Evolutionary conservation across 2,797 vertebrate species (phyloP).

Genomic region (Esox lucius): DNA sequence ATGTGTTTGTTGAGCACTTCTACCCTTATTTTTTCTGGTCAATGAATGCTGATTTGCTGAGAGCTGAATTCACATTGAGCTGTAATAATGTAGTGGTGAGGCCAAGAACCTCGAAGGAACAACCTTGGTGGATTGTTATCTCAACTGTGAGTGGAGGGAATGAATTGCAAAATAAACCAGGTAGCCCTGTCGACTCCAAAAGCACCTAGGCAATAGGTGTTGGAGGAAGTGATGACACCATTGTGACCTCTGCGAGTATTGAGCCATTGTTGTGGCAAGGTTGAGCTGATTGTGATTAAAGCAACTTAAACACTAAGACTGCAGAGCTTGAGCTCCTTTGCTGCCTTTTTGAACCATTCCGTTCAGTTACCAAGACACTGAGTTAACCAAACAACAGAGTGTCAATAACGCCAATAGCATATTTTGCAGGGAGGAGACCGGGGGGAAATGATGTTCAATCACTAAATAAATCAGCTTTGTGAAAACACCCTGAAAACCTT

Average conservation of each 20-base stretch:
- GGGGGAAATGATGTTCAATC: not conserved
- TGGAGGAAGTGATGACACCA: not conserved
- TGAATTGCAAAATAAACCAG: too few relatives aligned
- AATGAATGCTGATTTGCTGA: not conserved
- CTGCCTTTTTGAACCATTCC: not conserved
- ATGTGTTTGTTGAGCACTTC: not conserved
- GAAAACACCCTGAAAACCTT: slow-evolving; percentile 25
- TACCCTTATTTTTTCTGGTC: not conserved
- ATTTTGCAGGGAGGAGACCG: not conserved
- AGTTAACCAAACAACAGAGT: not conserved
- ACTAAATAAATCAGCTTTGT: slow-evolving; percentile 9
- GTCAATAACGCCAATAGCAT: not conserved
- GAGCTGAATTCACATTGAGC: not conserved
- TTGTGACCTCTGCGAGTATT: not conserved
- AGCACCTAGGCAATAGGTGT: not conserved
- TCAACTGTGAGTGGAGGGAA: not conserved
- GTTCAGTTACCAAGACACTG: not conserved
- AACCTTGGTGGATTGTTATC: not conserved
- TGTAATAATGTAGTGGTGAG: not conserved
- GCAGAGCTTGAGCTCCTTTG: not conserved
- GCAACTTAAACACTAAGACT: not conserved
- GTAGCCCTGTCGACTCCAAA: not conserved
- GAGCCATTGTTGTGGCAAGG: not conserved
- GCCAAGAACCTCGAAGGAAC: not conserved
- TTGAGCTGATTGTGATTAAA: slow-evolving; percentile 6